Percentiles rank a stretch among this genome's conserved stretches.
Conservation (phyloP, 2,797 vertebrate species). For the Parambassis ranga region DNA sequence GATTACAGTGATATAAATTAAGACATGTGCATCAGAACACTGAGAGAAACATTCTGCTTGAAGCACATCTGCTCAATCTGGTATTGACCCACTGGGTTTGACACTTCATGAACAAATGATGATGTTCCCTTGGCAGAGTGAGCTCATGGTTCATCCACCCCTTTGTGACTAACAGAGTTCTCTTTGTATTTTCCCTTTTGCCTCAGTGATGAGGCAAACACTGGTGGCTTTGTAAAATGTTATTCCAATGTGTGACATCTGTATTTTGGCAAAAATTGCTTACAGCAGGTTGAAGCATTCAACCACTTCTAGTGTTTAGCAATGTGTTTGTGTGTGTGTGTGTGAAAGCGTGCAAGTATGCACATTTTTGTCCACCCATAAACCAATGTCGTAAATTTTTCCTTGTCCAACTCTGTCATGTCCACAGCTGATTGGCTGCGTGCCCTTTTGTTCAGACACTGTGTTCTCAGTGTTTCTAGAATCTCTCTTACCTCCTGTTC, state of each 20-base stretch:
- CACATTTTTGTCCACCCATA: not conserved
- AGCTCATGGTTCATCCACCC: slow-evolving; percentile 56
- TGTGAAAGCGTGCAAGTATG: not conserved
- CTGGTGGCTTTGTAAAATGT: slow-evolving; percentile 51
- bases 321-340: not conserved
- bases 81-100: slow-evolving; percentile 48
- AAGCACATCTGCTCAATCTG: slow-evolving; percentile 46
- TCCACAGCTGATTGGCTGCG: slow-evolving; percentile 9
- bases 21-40: slow-evolving; percentile 25
- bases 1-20: slow-evolving; percentile 15
- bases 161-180: slow-evolving; percentile 46
- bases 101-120: slow-evolving; percentile 62
- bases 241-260: slow-evolving; percentile 48
- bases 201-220: slow-evolving; percentile 45
- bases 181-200: slow-evolving; percentile 45
- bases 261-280: slow-evolving; percentile 43
- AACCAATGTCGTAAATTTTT: slow-evolving; percentile 2
- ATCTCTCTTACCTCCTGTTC: slow-evolving; percentile 86
- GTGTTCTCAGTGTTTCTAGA: not conserved
- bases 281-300: slow-evolving; percentile 20
- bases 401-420: not conserved
- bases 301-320: slow-evolving; percentile 17
- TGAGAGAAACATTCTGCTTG: slow-evolving; percentile 18
- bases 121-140: slow-evolving; percentile 55
- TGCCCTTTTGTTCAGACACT: not conserved